Evolutionary conservation across 2,113 vertebrate species (phyloP), one percentile per base, ranked within the genome.

Genomic region (Dromiciops gliroides): DNA sequence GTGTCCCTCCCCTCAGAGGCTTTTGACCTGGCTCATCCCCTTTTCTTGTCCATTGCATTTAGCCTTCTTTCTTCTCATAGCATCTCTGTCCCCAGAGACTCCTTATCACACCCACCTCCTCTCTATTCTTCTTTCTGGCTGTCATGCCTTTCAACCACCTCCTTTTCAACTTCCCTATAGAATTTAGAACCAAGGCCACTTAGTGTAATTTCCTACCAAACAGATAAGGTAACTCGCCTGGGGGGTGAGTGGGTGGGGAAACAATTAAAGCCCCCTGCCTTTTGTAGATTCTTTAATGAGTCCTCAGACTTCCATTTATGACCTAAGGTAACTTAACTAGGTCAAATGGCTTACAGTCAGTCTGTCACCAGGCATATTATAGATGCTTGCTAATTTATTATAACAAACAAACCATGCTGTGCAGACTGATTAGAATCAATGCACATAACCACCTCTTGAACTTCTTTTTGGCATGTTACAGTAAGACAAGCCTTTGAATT

Each of bases 341-440:
- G 31, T 67, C 60, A 16, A 5, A 1, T 67, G 31, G 60, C 60
- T 10, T 67, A n/a, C 26, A 67, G 6, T 67, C 26, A 67, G 6
- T 67, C 60, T 67, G 60, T 37, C 60, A 67, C 31, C 16, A 37
- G 3, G 3, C 60, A 37, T 8, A 48, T 52, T 50, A 48, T 47
- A 22, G n/a, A 90, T 28, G 49, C 31, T 49, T 60, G 51, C 50
- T n/a, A 90, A 94, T 93, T 95, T 83, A 56, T 37, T 89, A 48
- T 91, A 92, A 89, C 3, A 96, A 91, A 93, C 11, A 93, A 89
- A 10, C n/a, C 89, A 25, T 44, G 37, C 26, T 31, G 48, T 89
- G 47, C 9, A 96, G 67, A 90, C 37, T 52, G 93, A 95, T 93
- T 95, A 92, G 95, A 48, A 48, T 89, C 89, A 89, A 89, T 89